phyloP scores from a whole-genome alignment of 2,113 vertebrate species.

The Hucho hucho region DNA sequence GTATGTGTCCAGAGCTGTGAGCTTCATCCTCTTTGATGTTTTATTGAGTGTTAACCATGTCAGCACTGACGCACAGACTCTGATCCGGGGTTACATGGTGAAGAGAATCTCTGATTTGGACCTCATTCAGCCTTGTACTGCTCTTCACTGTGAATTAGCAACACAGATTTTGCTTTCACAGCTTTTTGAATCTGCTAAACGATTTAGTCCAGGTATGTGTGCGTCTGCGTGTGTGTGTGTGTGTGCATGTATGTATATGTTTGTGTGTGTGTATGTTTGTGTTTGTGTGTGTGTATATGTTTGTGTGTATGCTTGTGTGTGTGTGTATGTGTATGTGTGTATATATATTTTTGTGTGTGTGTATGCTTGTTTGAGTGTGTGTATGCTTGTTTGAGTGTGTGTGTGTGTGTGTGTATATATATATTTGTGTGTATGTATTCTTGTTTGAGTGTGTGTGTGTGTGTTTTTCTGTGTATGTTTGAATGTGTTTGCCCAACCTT shows the following conservation, averaged over 20 bases:
- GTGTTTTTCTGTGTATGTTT: conserved; percentile 22
- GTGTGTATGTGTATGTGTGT: neutral
- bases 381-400: too few relatives aligned
- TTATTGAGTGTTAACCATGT: conserved; percentile 68
- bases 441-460: neutral
- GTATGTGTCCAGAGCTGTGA: conserved; percentile 57
- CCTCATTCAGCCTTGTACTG: conserved; percentile 47
- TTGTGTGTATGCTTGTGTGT: too few relatives aligned
- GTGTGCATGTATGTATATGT: neutral
- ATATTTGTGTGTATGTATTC: too few relatives aligned
- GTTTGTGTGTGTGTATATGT: too few relatives aligned
- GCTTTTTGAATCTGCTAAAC: conserved; percentile 25
- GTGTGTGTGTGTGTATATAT: too few relatives aligned
- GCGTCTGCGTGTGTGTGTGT: conserved; percentile 18
- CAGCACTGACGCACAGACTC: conserved; percentile 55
- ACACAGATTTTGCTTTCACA: conserved; percentile 36
- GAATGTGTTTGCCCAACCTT: conserved; percentile 21
- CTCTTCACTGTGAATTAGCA: conserved; percentile 49
- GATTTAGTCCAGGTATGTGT: conserved; percentile 14
- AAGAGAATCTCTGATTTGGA: conserved; percentile 44
- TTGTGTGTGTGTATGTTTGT: too few relatives aligned
- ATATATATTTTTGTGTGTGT: conserved; percentile 13
- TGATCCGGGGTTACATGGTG: conserved; percentile 33
- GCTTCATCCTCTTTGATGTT: conserved; percentile 69
- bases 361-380: conserved; percentile 52